These are phyloP conservation scores for Thereuonema tuberculata DNA, from an alignment of 1,140 invertebrate species.

Conservation along the genomic window DNA sequence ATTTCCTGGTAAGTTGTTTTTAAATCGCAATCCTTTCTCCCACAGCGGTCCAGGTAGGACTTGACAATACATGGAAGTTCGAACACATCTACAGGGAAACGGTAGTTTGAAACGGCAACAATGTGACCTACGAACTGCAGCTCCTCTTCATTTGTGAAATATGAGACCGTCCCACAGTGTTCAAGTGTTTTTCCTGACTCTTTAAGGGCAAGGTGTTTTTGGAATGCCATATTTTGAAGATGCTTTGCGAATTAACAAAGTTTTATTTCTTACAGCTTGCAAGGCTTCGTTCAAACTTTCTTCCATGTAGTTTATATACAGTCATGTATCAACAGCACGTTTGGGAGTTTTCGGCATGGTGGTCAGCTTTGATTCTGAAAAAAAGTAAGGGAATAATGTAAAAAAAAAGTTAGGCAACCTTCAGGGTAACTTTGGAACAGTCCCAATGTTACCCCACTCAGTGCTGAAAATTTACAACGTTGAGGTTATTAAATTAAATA, in stretches of 20 bases:
- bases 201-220: not conserved
- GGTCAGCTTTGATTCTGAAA: not conserved
- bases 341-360: not conserved
- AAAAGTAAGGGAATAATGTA: not conserved
- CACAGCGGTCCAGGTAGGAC: not conserved
- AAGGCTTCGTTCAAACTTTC: not conserved
- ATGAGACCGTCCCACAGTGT: not conserved
- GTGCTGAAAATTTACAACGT: conserved; percentile 3
- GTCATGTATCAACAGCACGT: not conserved
- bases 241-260: not conserved
- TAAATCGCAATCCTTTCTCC: not conserved
- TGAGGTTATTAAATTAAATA: not conserved
- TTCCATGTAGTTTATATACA: not conserved
- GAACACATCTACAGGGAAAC: not conserved
- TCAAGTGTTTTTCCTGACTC: not conserved
- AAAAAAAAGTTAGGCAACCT: not conserved
- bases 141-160: not conserved
- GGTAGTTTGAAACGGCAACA: not conserved
- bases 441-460: conserved; percentile 3
- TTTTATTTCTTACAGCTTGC: not conserved
- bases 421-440: conserved; percentile 4
- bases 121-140: not conserved
- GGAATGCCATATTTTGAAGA: not conserved
- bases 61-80: not conserved
- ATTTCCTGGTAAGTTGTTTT: too few species aligned